These are phyloP conservation scores for Ancistrus triradiatus DNA, from an alignment of 2,113 vertebrate genomes.

Conservation along the genomic window DNA sequence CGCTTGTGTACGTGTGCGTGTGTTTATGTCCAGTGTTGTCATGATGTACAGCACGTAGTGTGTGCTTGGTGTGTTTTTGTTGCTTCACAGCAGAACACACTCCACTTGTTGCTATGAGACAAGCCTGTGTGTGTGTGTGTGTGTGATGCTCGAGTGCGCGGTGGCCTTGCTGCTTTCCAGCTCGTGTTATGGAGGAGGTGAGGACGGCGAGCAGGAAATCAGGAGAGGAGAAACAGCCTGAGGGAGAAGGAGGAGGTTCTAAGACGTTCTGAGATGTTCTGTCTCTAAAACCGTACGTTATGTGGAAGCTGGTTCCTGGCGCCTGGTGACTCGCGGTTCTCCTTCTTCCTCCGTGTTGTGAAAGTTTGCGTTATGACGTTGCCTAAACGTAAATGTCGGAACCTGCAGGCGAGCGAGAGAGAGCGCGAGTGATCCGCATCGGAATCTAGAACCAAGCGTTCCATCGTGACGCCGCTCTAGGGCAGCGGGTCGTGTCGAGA, in stretches of 20 bases:
- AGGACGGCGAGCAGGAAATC: conserved; percentile 48
- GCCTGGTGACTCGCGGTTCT: conserved; percentile 7
- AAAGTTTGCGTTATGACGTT: conserved; percentile 3
- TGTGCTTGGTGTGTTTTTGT: too few relatives aligned
- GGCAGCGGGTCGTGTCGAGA: too few relatives aligned
- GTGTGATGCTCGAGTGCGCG: conserved; percentile 48
- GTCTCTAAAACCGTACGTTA: not conserved
- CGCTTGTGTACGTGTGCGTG: conserved; percentile 1
- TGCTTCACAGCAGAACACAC: conserved; percentile 46
- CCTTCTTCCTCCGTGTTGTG: not conserved
- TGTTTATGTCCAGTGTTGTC: conserved; percentile 30
- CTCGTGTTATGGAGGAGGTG: conserved; percentile 52
- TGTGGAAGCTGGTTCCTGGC: too few relatives aligned
- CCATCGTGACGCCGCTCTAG: too few relatives aligned
- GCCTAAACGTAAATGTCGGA: not conserved
- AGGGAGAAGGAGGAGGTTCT: conserved; percentile 2
- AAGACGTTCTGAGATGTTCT: not conserved
- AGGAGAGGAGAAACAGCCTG: conserved; percentile 26
- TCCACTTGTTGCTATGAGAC: conserved; percentile 76
- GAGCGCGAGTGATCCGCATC: too few relatives aligned
- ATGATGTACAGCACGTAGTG: too few relatives aligned
- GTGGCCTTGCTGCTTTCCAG: conserved; percentile 63
- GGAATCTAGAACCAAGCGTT: too few relatives aligned
- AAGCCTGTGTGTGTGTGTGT: conserved; percentile 54
- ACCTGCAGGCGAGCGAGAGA: too few relatives aligned